Conservation (phyloP, 2,113 vertebrate species). For the Balaenoptera acutorostrata region DNA sequence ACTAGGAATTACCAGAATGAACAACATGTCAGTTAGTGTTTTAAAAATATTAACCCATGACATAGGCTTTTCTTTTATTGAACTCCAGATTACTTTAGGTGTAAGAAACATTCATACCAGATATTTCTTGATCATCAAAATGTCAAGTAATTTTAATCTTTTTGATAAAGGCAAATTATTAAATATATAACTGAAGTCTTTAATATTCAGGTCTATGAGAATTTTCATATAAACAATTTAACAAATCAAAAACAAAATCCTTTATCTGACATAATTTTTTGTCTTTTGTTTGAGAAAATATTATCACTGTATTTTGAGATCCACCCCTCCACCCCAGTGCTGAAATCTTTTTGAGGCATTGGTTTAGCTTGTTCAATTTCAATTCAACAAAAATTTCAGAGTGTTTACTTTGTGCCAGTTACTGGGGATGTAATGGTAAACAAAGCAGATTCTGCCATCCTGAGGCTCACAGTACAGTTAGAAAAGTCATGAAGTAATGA, state of each 20-base stretch:
- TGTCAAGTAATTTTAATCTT: conserved; percentile 10
- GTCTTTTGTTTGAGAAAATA: background rate
- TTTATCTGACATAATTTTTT: background rate
- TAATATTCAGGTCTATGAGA: background rate
- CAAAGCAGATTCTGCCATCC: background rate
- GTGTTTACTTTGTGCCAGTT: background rate
- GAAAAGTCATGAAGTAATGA: background rate
- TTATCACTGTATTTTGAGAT: background rate
- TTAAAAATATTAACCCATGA: background rate
- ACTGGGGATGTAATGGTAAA: background rate
- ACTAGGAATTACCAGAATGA: background rate
- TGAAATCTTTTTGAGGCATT: background rate
- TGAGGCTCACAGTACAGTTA: background rate
- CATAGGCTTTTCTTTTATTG: background rate
- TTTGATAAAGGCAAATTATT: background rate
- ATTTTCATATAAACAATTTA: background rate
- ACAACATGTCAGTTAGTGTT: background rate
- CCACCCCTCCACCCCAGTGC: background rate
- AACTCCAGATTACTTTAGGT: background rate
- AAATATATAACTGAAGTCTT: background rate
- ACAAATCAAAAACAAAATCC: background rate
- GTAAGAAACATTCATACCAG: background rate
- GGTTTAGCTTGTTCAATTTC: background rate
- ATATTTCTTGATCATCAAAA: background rate
- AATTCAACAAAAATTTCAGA: background rate